Percentiles rank a stretch among this genome's conserved stretches.
phyloP scores from a whole-genome alignment of 2,113 vertebrate genomes.

The Lepisosteus oculatus region DNA sequence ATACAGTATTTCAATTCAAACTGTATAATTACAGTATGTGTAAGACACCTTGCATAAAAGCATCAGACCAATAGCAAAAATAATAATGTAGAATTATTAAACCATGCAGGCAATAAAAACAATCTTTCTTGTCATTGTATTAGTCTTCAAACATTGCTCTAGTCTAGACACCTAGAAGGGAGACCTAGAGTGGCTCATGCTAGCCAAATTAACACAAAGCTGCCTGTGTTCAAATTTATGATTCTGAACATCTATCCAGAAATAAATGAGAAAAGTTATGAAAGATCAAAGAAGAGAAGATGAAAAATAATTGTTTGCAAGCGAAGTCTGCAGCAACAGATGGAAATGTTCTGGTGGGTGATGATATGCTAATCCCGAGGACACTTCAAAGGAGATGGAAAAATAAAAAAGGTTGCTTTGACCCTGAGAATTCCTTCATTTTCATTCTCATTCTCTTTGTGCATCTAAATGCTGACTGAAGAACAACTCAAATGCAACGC shows the following conservation, averaged over 20 bases:
- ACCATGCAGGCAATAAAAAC: too few species aligned
- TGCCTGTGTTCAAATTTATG: background rate
- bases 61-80: too few species aligned
- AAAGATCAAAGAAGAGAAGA: conserved; percentile 16
- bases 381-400: conserved; percentile 25
- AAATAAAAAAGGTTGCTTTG: conserved; percentile 23
- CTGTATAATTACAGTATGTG: too few species aligned
- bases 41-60: too few species aligned
- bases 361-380: conserved; percentile 30
- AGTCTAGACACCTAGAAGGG: too few species aligned
- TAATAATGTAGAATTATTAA: too few species aligned
- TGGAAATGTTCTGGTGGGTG: conserved; percentile 32
- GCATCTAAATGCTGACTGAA: background rate
- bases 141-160: too few species aligned
- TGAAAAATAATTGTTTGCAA: conserved; percentile 31
- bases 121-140: too few species aligned
- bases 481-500: background rate
- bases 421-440: conserved; percentile 30
- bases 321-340: conserved; percentile 39
- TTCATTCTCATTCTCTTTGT: background rate
- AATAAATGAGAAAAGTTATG: background rate
- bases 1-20: too few species aligned
- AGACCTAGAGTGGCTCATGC: too few species aligned
- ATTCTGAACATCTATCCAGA: background rate
- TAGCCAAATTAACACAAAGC: background rate